A percentile compares a stretch with the other conserved stretches of the same genome.
These are phyloP conservation scores for Heterodera carotae DNA, from an alignment of 1,140 invertebrate species.

Conservation along the genomic window DNA sequence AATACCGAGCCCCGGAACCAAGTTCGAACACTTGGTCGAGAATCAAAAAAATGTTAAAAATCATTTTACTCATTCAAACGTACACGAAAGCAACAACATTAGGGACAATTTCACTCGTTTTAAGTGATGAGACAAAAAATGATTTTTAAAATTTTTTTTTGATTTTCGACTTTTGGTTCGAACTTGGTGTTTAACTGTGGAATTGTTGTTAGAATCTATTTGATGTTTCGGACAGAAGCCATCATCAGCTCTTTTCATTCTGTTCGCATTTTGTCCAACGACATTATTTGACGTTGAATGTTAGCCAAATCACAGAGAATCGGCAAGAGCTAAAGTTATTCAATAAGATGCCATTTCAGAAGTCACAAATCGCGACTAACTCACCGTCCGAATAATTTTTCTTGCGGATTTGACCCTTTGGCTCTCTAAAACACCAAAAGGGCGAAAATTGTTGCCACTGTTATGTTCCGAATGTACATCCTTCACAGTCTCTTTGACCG, in stretches of 20 bases:
- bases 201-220: no score
- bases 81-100: no score
- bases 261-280: conserved; percentile 6
- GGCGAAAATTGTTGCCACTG: conserved; percentile 27
- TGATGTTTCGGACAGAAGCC: no score
- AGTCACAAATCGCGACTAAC: background rate
- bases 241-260: background rate
- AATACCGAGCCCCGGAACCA: no score
- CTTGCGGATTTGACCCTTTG: conserved; percentile 25
- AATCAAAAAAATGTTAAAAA: no score
- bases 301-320: conserved; percentile 25
- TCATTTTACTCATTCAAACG: no score
- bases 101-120: no score
- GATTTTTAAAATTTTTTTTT: no score
- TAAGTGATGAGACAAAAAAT: no score
- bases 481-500: background rate
- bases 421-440: conserved; percentile 41
- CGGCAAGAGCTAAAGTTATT: background rate
- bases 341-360: background rate
- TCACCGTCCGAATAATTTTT: conserved; percentile 20
- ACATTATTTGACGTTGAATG: background rate
- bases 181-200: no score
- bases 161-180: no score
- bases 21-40: no score
- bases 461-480: background rate